Evolutionary conservation across 2,113 vertebrate species (phyloP).

Genomic region (Actenoides lindsayi): DNA sequence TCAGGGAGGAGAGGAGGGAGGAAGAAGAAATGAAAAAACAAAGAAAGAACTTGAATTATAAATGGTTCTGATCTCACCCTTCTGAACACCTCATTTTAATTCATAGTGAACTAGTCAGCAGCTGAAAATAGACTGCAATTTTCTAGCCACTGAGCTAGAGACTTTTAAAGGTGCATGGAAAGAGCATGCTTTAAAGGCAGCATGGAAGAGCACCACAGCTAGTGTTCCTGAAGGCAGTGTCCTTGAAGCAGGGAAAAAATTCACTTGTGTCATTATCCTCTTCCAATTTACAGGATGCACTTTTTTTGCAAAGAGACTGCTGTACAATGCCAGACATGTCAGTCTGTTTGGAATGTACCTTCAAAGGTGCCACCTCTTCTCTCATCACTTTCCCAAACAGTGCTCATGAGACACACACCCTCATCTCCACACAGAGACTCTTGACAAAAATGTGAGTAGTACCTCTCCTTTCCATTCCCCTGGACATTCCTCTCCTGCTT

Average conservation of each 20-base stretch:
- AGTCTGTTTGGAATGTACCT: fast-evolving
- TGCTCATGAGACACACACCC: not conserved
- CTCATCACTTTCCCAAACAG: not conserved
- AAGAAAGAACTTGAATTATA: not conserved
- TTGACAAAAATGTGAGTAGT: not conserved
- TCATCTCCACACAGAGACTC: not conserved
- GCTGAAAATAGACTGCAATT: not conserved
- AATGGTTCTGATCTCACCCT: not conserved
- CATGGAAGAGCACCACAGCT: not conserved
- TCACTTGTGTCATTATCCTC: not conserved
- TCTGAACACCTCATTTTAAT: conserved; percentile 8
- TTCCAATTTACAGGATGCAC: not conserved
- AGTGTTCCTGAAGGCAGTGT: not conserved
- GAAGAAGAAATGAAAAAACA: not conserved
- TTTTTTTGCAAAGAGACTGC: not conserved
- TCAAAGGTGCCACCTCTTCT: not conserved
- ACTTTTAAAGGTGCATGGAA: not conserved
- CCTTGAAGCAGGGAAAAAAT: not conserved
- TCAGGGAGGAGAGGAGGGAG: not conserved
- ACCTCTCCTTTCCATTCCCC: not conserved
- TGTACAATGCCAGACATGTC: not conserved
- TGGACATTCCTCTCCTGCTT: not conserved
- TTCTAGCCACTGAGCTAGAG: not conserved
- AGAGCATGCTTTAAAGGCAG: not conserved
- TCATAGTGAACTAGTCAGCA: not conserved